phyloP scores from a whole-genome alignment of 2,113 vertebrate genomes.

The Paradisaea rubra region DNA sequence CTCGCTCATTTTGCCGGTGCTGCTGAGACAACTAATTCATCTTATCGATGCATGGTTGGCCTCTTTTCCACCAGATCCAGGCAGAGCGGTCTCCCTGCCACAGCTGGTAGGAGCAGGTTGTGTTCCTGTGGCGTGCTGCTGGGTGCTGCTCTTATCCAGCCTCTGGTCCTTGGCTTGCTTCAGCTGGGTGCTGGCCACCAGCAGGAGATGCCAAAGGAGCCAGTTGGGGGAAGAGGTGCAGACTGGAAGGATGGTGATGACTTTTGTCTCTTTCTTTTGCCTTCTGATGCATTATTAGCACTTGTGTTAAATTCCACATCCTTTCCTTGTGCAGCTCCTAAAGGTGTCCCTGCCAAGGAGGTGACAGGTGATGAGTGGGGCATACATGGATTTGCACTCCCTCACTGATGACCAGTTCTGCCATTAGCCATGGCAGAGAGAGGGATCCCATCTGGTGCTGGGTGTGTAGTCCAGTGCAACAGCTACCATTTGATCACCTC shows the following conservation, averaged over 20 bases:
- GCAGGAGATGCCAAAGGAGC: background rate
- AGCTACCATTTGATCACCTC: background rate
- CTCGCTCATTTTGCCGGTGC: constrained; percentile 66
- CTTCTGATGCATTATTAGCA: background rate
- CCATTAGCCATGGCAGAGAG: background rate
- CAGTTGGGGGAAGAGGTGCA: background rate
- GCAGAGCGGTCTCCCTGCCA: background rate
- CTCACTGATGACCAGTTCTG: background rate
- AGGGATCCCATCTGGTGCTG: background rate
- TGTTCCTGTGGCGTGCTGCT: background rate
- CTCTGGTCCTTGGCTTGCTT: background rate
- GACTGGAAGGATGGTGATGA: background rate
- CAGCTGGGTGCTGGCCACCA: background rate
- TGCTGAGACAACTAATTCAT: constrained; percentile 70
- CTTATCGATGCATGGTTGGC: constrained; percentile 54
- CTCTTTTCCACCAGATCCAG: constrained; percentile 60
- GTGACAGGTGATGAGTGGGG: background rate
- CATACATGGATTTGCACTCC: background rate
- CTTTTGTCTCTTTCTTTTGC: background rate
- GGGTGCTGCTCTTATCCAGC: background rate
- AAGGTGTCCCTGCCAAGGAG: background rate
- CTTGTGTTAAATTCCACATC: background rate
- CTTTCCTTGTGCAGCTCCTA: background rate
- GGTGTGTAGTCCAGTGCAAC: background rate
- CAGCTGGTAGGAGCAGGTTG: background rate